Evolutionary conservation across 2,113 vertebrate species (phyloP), one percentile per base, ranked within the genome.

Genomic region (Fulica atra): DNA sequence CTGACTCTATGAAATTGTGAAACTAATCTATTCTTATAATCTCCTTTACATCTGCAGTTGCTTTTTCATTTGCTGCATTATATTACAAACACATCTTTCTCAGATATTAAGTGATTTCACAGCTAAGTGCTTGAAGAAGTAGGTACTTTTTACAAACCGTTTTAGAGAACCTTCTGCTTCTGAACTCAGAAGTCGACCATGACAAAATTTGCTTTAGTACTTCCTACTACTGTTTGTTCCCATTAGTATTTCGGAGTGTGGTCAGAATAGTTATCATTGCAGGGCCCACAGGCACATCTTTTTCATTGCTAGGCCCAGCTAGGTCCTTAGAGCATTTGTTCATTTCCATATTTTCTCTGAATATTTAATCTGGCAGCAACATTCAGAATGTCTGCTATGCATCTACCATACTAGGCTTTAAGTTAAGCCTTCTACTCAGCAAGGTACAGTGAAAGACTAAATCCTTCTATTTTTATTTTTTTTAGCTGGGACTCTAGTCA

Each of bases 41-140:
- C 86, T 97, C n/a, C 76, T 97, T 91, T 91, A 94, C 70, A 92
- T 97, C 73, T 96, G 84, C 60, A 88, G 71, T n/a, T 77, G 79
- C 33, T 86, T 91, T 97, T 95, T 95, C 81, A 94, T 93, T 97
- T 97, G n/a, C 60, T 88, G 20, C 57, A 70, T 93, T 94, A 65
- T 92, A 92, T 94, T 80, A 71, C 11, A 50, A 68, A 13, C 18
- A 63, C 15, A 69, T 64, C 48, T 85, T 95, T 95, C 26, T 91
- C 78, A 85, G 24, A 85, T 65, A 78, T 86, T 73, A 92, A 91
- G 48, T 81, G 69, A 72, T 76, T 79, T 95, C 73, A 93, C 21
- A 79, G 29, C 38, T 80, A 95, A 97, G 42, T 68, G 60, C 38
- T 92, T 76, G 53, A 94, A 72, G 84, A 78, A 85, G 13, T 11